Conservation (phyloP, 64 coral and sea anemone species). For the Astreopora myriophthalma region DNA sequence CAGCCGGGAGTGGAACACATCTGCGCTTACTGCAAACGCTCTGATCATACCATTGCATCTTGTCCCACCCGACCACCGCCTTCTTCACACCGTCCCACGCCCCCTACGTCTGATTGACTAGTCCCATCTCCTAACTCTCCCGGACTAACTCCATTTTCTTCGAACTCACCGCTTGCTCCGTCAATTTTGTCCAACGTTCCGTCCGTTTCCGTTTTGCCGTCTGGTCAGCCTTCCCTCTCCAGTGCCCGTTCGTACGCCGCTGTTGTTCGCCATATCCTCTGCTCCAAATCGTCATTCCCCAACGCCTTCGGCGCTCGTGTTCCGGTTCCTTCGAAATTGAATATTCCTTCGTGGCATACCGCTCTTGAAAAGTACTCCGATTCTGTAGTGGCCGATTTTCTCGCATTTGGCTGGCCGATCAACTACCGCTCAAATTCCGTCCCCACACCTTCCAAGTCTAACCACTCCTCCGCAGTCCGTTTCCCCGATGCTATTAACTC, state of each 20-base stretch:
- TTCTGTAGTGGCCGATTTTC: background rate
- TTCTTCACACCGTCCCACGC: too few species aligned
- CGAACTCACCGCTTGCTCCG: background rate
- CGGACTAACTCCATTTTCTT: background rate
- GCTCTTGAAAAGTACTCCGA: constrained; percentile 1
- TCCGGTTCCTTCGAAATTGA: background rate
- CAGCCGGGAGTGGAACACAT: background rate
- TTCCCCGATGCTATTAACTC: background rate
- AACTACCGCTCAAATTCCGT: background rate
- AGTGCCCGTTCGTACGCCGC: background rate
- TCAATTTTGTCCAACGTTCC: background rate
- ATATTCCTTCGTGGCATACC: background rate
- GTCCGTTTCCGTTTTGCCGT: background rate
- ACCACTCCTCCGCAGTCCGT: background rate
- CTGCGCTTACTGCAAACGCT: background rate
- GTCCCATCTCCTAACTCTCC: background rate
- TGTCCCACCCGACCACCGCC: background rate
- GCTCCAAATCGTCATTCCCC: background rate
- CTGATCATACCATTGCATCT: background rate
- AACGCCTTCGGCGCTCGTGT: background rate
- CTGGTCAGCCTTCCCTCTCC: background rate
- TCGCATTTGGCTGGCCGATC: constrained; percentile 1
- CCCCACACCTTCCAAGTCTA: background rate
- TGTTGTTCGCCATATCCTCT: background rate
- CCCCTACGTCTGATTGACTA: background rate